Percentiles rank a stretch among this genome's conserved stretches.
Conservation (phyloP, 2,888 invertebrate species). For the Pollenia angustigena region DNA sequence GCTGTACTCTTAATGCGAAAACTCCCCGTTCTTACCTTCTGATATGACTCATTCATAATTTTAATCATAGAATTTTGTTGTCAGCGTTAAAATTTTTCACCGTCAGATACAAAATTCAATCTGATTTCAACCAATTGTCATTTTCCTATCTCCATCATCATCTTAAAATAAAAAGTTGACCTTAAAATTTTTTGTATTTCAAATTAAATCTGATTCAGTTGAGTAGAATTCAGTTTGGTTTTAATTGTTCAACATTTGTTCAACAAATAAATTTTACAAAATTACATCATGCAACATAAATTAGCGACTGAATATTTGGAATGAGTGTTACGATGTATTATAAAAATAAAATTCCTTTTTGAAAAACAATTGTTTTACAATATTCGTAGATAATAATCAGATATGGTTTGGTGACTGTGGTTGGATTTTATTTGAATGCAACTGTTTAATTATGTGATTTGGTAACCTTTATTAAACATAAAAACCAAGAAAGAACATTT, state of each 20-base stretch:
- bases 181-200: conserved; percentile 5
- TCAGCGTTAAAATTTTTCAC: too few species aligned
- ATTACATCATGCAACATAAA: conserved; percentile 8
- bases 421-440: conserved; percentile 37
- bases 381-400: conserved; percentile 57
- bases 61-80: too few species aligned
- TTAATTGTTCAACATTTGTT: conserved; percentile 63
- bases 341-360: conserved; percentile 21
- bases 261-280: conserved; percentile 39
- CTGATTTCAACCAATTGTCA: conserved; percentile 37
- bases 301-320: neutral
- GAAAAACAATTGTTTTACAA: conserved; percentile 57
- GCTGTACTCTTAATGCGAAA: too few species aligned
- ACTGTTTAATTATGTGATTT: conserved; percentile 59
- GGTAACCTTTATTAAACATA: conserved; percentile 29
- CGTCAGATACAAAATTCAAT: neutral
- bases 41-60: neutral
- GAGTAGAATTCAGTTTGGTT: conserved; percentile 45
- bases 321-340: neutral
- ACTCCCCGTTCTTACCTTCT: too few species aligned
- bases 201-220: conserved; percentile 60
- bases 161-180: conserved; percentile 17
- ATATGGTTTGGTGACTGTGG: conserved; percentile 43
- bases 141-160: conserved; percentile 34
- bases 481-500: neutral